Evolutionary conservation across 2,113 vertebrate genomes (phyloP), one percentile per base, ranked within the genome.

Genomic region (Bubo bubo): DNA sequence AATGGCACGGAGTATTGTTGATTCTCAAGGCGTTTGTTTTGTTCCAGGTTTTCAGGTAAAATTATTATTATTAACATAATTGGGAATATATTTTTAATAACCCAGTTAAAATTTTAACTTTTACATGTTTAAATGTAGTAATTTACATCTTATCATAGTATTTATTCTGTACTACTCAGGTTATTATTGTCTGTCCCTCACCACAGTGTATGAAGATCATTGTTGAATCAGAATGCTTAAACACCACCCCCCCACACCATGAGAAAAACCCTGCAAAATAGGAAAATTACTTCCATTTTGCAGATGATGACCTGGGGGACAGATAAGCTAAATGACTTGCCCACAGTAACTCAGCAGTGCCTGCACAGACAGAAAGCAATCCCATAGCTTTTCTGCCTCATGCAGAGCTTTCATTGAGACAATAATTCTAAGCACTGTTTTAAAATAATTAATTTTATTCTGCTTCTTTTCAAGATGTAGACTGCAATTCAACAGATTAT

Each of bases 11-110:
- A 99, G 99, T 81, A 96, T 99, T 80, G 89, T 94, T 55, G 98
- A 99, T 98, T 99, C 99, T 20, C 98, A 98, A 79, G 99, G 99
- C 13, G 99, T 99, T 96, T 99, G 98, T 97, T 99, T 99, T 91
- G 98, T 99, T 64, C 99, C 99, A 22, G 99, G 99, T 91, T 97
- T 99, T 76, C 99, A 99, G 99, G 99, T 99, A 98, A 96, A 91
- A 80, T 18, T 68, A 26, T 19, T 74, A 21, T 19, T 75, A n/a
- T 13, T 91, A 84, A 35, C 49, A 28, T 39, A 60, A 74, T 24
- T 26, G 21, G 89, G 4, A 80, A n/a, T 68, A 7, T 49, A 14
- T 68, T 64, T 64, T 74, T 83, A 71, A 32, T 92, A 95, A 76
- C 9, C 5, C 9, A 35, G 26, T 56, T 76, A 22, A 86, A 92